Percentiles rank a stretch among this genome's conserved stretches.
These are phyloP conservation scores for Actenoides lindsayi DNA, from an alignment of 2,113 vertebrate genomes.

Conservation along the genomic window DNA sequence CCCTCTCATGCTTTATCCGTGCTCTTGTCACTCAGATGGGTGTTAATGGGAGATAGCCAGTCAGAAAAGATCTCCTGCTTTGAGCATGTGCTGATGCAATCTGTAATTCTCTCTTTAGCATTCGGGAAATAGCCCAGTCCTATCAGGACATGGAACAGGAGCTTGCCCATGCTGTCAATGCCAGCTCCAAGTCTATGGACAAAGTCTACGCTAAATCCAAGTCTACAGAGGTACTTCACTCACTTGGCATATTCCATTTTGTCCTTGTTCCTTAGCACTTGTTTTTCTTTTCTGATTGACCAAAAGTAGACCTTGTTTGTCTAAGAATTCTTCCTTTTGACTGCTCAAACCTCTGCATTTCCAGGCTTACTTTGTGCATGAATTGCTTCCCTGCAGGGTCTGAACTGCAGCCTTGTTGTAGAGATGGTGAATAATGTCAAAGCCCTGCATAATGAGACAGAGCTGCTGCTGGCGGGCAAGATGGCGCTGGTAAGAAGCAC, in stretches of 20 bases:
- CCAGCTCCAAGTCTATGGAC: conserved; percentile 96
- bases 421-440: conserved; percentile 93
- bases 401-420: conserved; percentile 85
- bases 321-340: neutral
- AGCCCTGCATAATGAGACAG: conserved; percentile 93
- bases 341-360: neutral
- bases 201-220: conserved; percentile 90
- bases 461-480: conserved; percentile 89
- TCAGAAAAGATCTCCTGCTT: neutral
- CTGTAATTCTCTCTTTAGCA: conserved; percentile 75
- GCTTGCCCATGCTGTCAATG: conserved; percentile 96
- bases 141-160: conserved; percentile 94
- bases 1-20: neutral
- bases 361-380: neutral
- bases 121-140: conserved; percentile 91
- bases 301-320: neutral
- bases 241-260: neutral
- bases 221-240: conserved; percentile 79
- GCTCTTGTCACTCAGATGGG: neutral
- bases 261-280: neutral
- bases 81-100: neutral
- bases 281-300: neutral
- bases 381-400: conserved; percentile 75
- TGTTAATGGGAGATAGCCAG: neutral
- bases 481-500: conserved; percentile 89